These are phyloP conservation scores for Glandiceps talaboti DNA, from an alignment of 53 echinoderm and acorn worm species.

Conservation along the genomic window DNA sequence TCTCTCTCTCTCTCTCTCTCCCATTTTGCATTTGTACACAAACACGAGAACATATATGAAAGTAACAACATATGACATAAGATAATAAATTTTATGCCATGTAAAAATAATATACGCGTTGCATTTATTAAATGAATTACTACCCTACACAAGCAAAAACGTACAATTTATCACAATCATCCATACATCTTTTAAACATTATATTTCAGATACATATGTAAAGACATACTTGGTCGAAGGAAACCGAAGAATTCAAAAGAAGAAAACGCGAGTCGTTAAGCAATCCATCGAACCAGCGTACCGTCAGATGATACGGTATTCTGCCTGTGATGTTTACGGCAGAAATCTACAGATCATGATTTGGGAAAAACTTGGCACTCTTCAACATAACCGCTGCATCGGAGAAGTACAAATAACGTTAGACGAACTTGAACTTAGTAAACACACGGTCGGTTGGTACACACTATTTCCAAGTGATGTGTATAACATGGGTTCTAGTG, in stretches of 20 bases:
- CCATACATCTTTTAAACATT: too few relatives aligned
- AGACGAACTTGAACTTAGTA: slow-evolving; percentile 30
- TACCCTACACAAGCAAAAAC: too few relatives aligned
- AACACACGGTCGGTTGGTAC: slow-evolving; percentile 39
- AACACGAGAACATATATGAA: too few relatives aligned
- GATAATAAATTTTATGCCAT: too few relatives aligned
- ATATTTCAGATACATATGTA: slow-evolving; percentile 38
- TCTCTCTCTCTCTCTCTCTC: too few relatives aligned
- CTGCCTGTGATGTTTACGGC: slow-evolving; percentile 42
- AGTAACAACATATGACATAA: too few relatives aligned
- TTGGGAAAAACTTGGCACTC: slow-evolving; percentile 29
- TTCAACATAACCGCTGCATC: slow-evolving; percentile 32
- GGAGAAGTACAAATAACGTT: slow-evolving; percentile 39
- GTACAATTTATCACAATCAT: too few relatives aligned
- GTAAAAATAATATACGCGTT: too few relatives aligned
- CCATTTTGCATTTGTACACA: too few relatives aligned
- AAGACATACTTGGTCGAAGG: slow-evolving; percentile 42
- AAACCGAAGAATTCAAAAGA: slow-evolving; percentile 29
- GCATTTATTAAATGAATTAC: too few relatives aligned
- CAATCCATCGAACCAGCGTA: slow-evolving; percentile 31
- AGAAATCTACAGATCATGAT: slow-evolving; percentile 35
- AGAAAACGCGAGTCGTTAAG: slow-evolving; percentile 42
- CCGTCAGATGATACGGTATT: slow-evolving; percentile 39
- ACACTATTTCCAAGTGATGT: slow-evolving; percentile 29
- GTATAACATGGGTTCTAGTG: background rate